Base-by-base conservation (phyloP, 2,113 vertebrate genomes). In the Hydrochoerus hydrochaeris region DNA sequence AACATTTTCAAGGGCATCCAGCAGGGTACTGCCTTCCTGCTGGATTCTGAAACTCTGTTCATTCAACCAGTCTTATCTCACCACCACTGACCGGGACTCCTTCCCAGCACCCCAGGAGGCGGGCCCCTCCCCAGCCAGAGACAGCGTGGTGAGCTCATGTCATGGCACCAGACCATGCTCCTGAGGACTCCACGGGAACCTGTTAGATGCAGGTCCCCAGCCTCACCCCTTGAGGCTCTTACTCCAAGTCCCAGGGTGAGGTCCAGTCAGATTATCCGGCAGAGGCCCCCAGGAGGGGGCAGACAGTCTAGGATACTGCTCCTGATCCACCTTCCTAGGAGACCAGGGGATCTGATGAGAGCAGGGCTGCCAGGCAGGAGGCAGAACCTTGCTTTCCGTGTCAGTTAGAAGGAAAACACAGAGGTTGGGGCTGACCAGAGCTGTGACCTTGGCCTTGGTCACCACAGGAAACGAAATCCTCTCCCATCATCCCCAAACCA, bases 61-160 rank as follows among this genome's bases (percentile, higher is more conserved):
- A 57, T 65, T 96, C 75, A 62, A 22, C 89, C 3, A 0, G 67
- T 91, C 95, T 97, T 92, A 86, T 95, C 96, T 96, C 44, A 83
- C 89, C 0, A 0, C 93, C 89, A 91, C 91, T 67, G 62, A 35
- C 91, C 65, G 46, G 32, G 62, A 57, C 88, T 78, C 91, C 91
- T 87, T 97, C 84, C 91, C 32, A 84, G 83, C 92, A 97, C 44
- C 38, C 57, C 0, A 35, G 71, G 28, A 81, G 80, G 90, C 12
- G 4, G 41, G 24, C 54, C 62, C 41, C 65, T 54, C 71, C 87
- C 41, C 0, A 1, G 57, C 30, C 4, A 67, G 32, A 7, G 69
- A 44, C 1, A 0, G 26, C 26, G 49, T 5, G 63, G 71, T 85
- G 95, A 90, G 4, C 86, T 86, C 93, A 90, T 2, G 1, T 5